A percentile compares a stretch with the other conserved stretches of the same genome.
These are phyloP conservation scores for Caenorhabditis plicata DNA, from an alignment of 2,888 invertebrate genomes.

Conservation along the genomic window DNA sequence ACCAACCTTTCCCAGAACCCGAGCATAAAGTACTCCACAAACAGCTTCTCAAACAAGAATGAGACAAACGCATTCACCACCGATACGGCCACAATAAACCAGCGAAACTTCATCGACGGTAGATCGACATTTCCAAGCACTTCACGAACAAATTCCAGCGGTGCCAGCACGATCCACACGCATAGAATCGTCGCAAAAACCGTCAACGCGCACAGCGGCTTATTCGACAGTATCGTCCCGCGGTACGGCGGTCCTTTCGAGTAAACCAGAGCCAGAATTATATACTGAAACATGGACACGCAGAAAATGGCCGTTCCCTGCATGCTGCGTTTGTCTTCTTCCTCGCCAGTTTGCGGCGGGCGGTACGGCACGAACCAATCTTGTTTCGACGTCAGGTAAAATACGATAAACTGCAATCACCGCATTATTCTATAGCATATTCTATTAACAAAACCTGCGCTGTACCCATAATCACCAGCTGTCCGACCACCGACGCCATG, in stretches of 20 bases:
- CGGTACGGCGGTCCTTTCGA: slow-evolving; percentile 71
- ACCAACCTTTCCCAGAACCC: slow-evolving; percentile 52
- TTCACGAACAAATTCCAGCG: slow-evolving; percentile 2
- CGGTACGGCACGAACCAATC: slow-evolving; percentile 62
- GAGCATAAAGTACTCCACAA: slow-evolving; percentile 53
- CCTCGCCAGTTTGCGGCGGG: slow-evolving; percentile 68
- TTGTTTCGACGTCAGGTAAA: slow-evolving; percentile 54
- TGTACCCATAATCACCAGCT: slow-evolving; percentile 74
- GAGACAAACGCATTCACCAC: slow-evolving; percentile 9
- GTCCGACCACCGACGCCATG: slow-evolving; percentile 75
- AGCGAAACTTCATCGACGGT: slow-evolving; percentile 10
- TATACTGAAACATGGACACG: slow-evolving; percentile 76
- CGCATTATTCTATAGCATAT: neutral
- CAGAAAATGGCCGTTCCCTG: slow-evolving; percentile 80
- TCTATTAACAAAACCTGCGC: slow-evolving; percentile 68
- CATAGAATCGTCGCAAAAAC: slow-evolving; percentile 33
- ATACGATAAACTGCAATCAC: slow-evolving; percentile 49
- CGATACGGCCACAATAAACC: slow-evolving; percentile 18
- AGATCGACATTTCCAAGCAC: slow-evolving; percentile 18
- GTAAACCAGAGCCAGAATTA: slow-evolving; percentile 78
- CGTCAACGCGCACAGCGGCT: slow-evolving; percentile 32
- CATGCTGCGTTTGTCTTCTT: slow-evolving; percentile 74
- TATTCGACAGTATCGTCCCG: slow-evolving; percentile 25
- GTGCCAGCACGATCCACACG: slow-evolving; percentile 14
- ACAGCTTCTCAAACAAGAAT: slow-evolving; percentile 49